Base-by-base conservation (phyloP, 92 coral and sea anemone genomes). In the Heliopora coerulea region DNA sequence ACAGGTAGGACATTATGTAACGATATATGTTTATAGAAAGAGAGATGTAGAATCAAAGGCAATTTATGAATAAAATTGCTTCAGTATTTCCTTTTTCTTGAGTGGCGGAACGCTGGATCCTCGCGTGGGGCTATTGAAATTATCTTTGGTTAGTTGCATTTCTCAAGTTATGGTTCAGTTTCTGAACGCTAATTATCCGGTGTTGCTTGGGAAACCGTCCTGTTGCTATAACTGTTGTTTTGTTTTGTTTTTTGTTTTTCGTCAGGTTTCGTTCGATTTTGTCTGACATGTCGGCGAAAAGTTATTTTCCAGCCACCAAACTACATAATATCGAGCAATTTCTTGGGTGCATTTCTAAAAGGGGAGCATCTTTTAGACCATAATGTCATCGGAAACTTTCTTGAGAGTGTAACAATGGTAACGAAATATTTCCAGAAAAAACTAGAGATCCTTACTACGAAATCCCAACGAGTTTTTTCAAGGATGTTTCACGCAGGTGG, bases 61-160 rank as follows among this genome's bases (percentile, higher is more conserved):
- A n/a, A n/a, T n/a, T n/a, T n/a, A n/a, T n/a, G n/a, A n/a, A n/a
- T n/a, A n/a, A n/a, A n/a, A n/a, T 63, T 49, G 21, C 44, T 21
- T 30, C 14, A 32, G 67, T 23, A 31, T 63, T 35, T 63, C 70
- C 70, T 63, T n/a, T 25, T 40, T 20, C 27, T 6, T n/a, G 48
- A 63, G 70, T 20, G 33, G 70, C 70, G 52, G 70, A 27, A 40
- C 37, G 12, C 29, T 29, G 17, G 25, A 34, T 18, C 70, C 0
- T 40, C 8, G 70, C 54, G 52, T 63, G 70, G 29, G 70, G 70
- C 18, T 21, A 0, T 46, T 15, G 14, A 46, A 46, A 37, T 4
- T 46, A 15, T 30, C 8, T 14, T 63, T 25, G 54, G 70, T 14
- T 40, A 19, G 37, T 63, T 63, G 37, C 70, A 63, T 59, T 59